These are phyloP conservation scores for Trichomalopsis sarcophagae DNA, from an alignment of 1,140 invertebrate genomes.

Conservation along the genomic window DNA sequence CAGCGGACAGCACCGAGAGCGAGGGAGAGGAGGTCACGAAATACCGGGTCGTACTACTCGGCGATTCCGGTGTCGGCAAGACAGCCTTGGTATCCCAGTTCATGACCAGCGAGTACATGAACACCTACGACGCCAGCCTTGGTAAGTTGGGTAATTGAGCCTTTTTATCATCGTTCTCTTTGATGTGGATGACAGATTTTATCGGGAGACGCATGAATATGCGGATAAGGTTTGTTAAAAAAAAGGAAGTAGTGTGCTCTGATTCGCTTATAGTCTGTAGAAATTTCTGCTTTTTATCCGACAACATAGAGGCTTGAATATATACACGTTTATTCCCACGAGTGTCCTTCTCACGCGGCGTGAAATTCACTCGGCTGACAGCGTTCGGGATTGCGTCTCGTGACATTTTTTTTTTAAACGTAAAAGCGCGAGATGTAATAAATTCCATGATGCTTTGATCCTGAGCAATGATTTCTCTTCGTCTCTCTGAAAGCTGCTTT, in stretches of 20 bases:
- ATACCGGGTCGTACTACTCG: slow-evolving; percentile 88
- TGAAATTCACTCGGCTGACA: not conserved
- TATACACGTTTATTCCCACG: not conserved
- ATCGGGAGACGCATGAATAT: not conserved
- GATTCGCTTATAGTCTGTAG: slow-evolving; percentile 1
- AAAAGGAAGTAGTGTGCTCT: not conserved
- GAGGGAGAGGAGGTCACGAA: slow-evolving; percentile 79
- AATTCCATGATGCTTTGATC: not conserved
- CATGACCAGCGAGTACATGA: slow-evolving; percentile 96
- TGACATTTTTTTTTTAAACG: too few species aligned
- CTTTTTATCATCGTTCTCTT: not conserved
- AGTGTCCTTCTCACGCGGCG: too few species aligned
- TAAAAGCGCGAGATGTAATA: too few species aligned
- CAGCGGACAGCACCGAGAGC: slow-evolving; percentile 75
- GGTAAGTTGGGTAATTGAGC: slow-evolving; percentile 76
- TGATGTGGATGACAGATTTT: not conserved
- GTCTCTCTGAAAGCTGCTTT: not conserved
- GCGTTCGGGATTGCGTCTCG: not conserved
- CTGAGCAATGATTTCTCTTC: not conserved
- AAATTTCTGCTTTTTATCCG: not conserved
- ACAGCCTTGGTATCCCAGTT: slow-evolving; percentile 92
- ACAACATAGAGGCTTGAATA: not conserved
- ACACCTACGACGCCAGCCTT: slow-evolving; percentile 91
- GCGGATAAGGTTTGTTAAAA: not conserved
- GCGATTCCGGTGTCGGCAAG: slow-evolving; percentile 91